Evolutionary conservation across 2,797 vertebrate genomes (phyloP), one percentile per base, ranked within the genome.

Genomic region (Schizopygopsis pylzovi): DNA sequence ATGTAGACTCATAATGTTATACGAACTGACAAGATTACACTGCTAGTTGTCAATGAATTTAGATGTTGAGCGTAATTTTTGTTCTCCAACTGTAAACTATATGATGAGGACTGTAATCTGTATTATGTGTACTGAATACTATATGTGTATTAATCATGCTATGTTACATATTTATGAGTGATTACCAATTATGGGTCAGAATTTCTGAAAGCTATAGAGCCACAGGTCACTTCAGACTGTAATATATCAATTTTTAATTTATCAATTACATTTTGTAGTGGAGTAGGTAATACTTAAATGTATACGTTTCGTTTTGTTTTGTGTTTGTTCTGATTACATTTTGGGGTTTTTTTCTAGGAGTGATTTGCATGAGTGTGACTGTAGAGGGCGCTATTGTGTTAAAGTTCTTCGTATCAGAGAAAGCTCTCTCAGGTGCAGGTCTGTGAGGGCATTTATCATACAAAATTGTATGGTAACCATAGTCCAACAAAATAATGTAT

Each of bases 261-360:
- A 12, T 71, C 15, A 54, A 54, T 45, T n/a, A 25, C 20, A 71
- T 70, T 82, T 71, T 89, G 33, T 84, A 9, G 11, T 79, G 54
- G 12, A 82, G n/a, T 49, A 79, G 47, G 12, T 45, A 18, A 85
- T 88, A 65, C 84, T 85, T 61, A 85, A 73, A 11, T 85, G 61
- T 61, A 70, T 83, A 52, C 89, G 90, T 43, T 43, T 43, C 2
- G 10, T 11, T 43, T 43, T 92, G 85, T 93, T 73, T 88, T 88
- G 68, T 67, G 87, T 88, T 6, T 65, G 63, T 87, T 43, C 85
- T 88, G 54, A 93, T 93, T 92, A 91, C 91, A 90, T 61, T 63
- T 75, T 28, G 54, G 63, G 28, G 28, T 33, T 33, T 49, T 87
- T 81, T 72, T 45, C 43, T 80, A 22, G 13, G 25, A 76, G 52